These are phyloP conservation scores for Galbula dea DNA, from an alignment of 2,113 vertebrate genomes.

Conservation along the genomic window DNA sequence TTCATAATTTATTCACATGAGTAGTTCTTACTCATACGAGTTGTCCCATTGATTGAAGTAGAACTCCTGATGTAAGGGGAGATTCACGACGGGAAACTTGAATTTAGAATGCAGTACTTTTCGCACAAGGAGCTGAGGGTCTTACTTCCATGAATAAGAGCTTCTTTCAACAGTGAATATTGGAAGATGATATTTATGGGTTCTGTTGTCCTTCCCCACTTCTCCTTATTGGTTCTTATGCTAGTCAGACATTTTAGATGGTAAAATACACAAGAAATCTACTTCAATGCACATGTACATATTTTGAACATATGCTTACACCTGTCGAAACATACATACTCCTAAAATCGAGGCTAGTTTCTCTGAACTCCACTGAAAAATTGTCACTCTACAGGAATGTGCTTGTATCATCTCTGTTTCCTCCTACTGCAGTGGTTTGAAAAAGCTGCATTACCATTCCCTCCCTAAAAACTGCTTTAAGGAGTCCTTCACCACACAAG, in stretches of 20 bases:
- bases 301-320: not conserved
- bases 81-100: not conserved
- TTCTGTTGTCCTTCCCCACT: not conserved
- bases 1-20: conserved; percentile 57
- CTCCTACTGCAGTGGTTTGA: not conserved
- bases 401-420: not conserved
- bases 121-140: not conserved
- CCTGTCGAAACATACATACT: not conserved
- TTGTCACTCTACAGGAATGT: not conserved
- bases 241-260: not conserved
- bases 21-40: conserved; percentile 24
- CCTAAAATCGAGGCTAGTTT: not conserved
- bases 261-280: not conserved
- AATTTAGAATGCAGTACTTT: not conserved
- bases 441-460: not conserved
- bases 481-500: not conserved
- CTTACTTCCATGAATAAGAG: not conserved
- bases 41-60: not conserved
- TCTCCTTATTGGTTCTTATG: not conserved
- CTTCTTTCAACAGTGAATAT: not conserved
- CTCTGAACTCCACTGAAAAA: not conserved
- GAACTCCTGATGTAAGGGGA: not conserved
- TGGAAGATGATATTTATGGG: not conserved
- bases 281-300: not conserved
- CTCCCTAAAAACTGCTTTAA: not conserved